Evolutionary conservation across 2,888 invertebrate species (phyloP).

Genomic region (Hirtodrosophila duncani): DNA sequence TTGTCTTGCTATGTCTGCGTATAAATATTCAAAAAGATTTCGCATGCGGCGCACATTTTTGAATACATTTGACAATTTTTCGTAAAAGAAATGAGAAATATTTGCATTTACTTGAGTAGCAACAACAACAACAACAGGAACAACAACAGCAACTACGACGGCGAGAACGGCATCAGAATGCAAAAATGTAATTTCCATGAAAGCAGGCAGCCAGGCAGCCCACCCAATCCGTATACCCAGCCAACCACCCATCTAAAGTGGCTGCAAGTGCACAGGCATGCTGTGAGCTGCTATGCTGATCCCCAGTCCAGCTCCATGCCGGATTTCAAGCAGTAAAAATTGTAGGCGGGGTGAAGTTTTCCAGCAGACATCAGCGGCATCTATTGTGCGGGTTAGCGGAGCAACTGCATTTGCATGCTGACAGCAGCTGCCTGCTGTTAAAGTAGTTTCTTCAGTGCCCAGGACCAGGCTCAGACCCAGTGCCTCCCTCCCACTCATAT

Average conservation of each 20-base stretch:
- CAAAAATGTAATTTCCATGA: slow-evolving; percentile 73
- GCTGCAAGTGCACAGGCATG: slow-evolving; percentile 53
- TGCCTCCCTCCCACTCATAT: neutral
- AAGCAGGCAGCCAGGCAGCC: slow-evolving; percentile 44
- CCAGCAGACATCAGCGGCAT: slow-evolving; percentile 20
- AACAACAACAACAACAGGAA: slow-evolving; percentile 27
- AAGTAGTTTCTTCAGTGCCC: slow-evolving; percentile 31
- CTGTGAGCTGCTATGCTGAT: slow-evolving; percentile 16
- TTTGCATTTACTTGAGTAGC: slow-evolving; percentile 74
- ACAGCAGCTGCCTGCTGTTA: slow-evolving; percentile 66
- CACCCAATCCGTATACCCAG: slow-evolving; percentile 18
- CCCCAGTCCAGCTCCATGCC: neutral
- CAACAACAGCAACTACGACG: slow-evolving; percentile 8
- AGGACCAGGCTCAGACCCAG: neutral
- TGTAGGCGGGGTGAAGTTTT: slow-evolving; percentile 18
- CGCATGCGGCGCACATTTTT: slow-evolving; percentile 71
- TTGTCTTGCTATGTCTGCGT: no score
- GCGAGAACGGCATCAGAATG: slow-evolving; percentile 44
- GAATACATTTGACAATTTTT: slow-evolving; percentile 73
- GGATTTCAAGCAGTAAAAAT: neutral
- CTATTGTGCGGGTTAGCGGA: slow-evolving; percentile 45
- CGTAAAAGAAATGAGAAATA: slow-evolving; percentile 71
- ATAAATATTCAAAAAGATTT: slow-evolving; percentile 73
- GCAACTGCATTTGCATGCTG: slow-evolving; percentile 65
- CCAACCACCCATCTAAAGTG: slow-evolving; percentile 49